Conservation (phyloP, 2,797 vertebrate species). For the Rhinella marina region DNA sequence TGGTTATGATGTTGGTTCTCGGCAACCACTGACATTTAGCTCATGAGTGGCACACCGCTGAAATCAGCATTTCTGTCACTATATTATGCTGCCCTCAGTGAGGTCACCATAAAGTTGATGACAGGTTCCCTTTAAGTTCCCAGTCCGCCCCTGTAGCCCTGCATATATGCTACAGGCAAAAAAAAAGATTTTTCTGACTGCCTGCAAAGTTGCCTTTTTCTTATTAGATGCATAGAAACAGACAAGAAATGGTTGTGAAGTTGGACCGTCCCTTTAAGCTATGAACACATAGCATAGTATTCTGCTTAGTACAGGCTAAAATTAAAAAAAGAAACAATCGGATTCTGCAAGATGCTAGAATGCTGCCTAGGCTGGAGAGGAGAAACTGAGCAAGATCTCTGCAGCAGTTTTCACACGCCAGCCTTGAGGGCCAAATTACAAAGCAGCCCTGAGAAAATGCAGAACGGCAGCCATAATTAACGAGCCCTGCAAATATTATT, state of each 20-base stretch:
- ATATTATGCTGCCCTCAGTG: too few relatives aligned
- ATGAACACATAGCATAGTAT: not conserved
- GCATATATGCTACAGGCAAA: not conserved
- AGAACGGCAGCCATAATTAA: constrained; percentile 60
- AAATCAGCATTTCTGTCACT: too few relatives aligned
- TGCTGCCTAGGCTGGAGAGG: not conserved
- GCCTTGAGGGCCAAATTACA: constrained; percentile 59
- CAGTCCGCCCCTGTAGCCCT: too few relatives aligned
- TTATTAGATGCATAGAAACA: not conserved
- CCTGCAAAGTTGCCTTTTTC: not conserved
- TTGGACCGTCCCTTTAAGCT: not conserved
- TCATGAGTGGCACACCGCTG: too few relatives aligned
- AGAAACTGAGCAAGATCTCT: constrained; percentile 27
- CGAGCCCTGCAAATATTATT: constrained; percentile 63
- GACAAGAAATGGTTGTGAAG: not conserved
- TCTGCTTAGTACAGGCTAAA: not conserved
- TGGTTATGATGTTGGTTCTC: too few relatives aligned
- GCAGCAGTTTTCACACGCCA: constrained; percentile 34
- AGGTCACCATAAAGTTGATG: too few relatives aligned
- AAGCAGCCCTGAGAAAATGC: constrained; percentile 50
- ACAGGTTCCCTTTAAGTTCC: too few relatives aligned
- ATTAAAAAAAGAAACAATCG: not conserved
- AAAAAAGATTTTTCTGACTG: not conserved
- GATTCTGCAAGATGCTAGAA: not conserved
- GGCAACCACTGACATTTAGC: too few relatives aligned